These are phyloP conservation scores for human DNA, from an alignment of 2,113 vertebrate genomes.

Conservation along the genomic window GRCh38 chr6:46139001-46139500, in stretches of 20 bases:
- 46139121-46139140: not conserved
- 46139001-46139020: not conserved
- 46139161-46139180: not conserved
- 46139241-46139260: not conserved
- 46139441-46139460: not conserved
- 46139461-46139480: not conserved
- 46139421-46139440: not conserved
- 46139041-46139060: not conserved
- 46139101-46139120: not conserved
- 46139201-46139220: not conserved
- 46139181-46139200: not conserved
- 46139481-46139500: not conserved
- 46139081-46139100: not conserved
- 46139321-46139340: not conserved
- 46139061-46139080: not conserved
- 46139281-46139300: not conserved
- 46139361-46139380: not conserved
- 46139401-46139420: not conserved
- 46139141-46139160: not conserved
- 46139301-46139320: not conserved
- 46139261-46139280: not conserved
- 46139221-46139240: constrained; percentile 31
- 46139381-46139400: not conserved
- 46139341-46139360: not conserved
- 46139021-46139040: not conserved